Conservation (phyloP, 2,797 vertebrate genomes). For the Threskiornis aethiopicus region DNA sequence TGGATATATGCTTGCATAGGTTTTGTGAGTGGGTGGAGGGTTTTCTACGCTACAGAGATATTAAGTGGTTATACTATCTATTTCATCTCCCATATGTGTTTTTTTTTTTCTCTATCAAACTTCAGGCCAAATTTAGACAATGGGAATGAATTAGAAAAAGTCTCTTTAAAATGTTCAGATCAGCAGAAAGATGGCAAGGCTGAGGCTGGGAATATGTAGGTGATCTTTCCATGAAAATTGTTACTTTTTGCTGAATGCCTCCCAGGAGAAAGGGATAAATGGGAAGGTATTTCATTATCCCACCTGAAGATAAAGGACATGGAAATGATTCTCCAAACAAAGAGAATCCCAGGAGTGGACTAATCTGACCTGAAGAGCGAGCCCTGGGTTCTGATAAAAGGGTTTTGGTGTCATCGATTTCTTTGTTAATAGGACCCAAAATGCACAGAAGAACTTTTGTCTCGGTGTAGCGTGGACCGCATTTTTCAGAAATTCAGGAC, state of each 20-base stretch:
- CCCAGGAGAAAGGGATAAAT: not conserved
- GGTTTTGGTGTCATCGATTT: not conserved
- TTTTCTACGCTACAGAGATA: not conserved
- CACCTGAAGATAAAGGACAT: not conserved
- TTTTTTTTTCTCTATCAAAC: not conserved
- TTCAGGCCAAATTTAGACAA: not conserved
- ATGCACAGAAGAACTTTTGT: not conserved
- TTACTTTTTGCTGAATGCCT: not conserved
- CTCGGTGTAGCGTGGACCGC: rapidly evolving
- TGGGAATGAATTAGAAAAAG: not conserved
- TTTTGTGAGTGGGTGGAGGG: not conserved
- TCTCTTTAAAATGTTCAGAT: not conserved
- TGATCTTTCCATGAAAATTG: not conserved
- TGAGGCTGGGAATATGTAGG: not conserved
- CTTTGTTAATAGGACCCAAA: not conserved
- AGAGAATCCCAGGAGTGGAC: not conserved
- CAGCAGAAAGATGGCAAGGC: not conserved
- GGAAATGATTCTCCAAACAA: not conserved
- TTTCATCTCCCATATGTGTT: not conserved
- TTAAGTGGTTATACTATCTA: not conserved
- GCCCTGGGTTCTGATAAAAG: not conserved
- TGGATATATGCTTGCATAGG: not conserved
- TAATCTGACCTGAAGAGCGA: not conserved
- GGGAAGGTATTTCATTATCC: not conserved
- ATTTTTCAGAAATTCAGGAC: not conserved